Base-by-base conservation (phyloP, 2,797 vertebrate species). In the Diplodus sargus region DNA sequence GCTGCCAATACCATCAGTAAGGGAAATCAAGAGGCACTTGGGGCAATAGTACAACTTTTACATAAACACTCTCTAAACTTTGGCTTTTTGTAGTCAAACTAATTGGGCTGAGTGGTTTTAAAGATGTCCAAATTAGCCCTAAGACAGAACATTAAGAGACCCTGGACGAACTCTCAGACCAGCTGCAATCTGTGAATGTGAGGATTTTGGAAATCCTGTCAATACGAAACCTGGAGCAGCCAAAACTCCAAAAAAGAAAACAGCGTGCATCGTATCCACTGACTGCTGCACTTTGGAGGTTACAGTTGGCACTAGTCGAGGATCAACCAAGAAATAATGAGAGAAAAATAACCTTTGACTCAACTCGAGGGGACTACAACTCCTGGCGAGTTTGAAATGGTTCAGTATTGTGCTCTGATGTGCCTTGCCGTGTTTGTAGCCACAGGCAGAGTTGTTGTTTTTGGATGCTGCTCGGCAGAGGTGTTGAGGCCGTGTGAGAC, bases 311-410 rank as follows among this genome's bases (percentile, higher is more conserved):
- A 28, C 54, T 42, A 67, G 45, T 15, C 4, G 25, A 47, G 65
- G 75, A 85, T 90, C 77, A 86, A 86, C 58, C 52, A 73, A 83
- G 76, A 85, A 86, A 87, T 91, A 91, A 91, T 87, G 81, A 93
- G 84, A 76, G 76, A 87, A 84, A 88, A 90, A 92, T 87, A 90
- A 90, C 85, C 89, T 87, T 73, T 89, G 64, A 81, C 82, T 82
- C 59, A 22, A 80, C 70, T 63, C 8, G 20, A 68, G 25, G 72
- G 52, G 60, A 22, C 28, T 70, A 47, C 11, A 61, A 20, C 70
- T 81, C 85, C 82, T 72, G 76, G 53, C 69, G 78, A 79, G 81
- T 85, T 83, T 85, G 69, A 85, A 83, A 84, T 10, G n/a, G 66
- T 83, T 87, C 68, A 72, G 53, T 66, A 62, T 78, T 87, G 75